Conservation (phyloP, 2,888 invertebrate species). For the Hydroisotoma schaefferi region DNA sequence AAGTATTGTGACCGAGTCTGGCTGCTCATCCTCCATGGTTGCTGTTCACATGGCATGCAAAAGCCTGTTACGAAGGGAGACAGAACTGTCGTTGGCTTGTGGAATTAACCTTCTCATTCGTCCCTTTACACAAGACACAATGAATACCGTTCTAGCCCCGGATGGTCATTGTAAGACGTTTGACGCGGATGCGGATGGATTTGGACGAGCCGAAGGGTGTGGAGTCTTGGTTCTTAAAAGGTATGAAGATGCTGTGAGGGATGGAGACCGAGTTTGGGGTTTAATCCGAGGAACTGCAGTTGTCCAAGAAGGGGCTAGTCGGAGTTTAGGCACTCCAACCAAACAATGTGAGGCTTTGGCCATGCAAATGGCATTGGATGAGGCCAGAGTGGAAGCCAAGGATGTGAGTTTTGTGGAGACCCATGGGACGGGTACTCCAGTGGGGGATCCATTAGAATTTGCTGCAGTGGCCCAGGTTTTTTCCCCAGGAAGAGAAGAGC, state of each 20-base stretch:
- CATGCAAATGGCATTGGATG: constrained; percentile 6
- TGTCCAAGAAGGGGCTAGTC: constrained; percentile 20
- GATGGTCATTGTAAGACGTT: constrained; percentile 19
- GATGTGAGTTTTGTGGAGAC: constrained; percentile 13
- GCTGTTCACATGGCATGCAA: constrained; percentile 8
- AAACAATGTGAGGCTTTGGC: constrained; percentile 5
- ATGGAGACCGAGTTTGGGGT: constrained; percentile 25
- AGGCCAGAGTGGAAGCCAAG: neutral
- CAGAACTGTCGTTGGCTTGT: constrained; percentile 1
- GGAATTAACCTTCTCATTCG: constrained; percentile 13
- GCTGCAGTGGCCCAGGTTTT: constrained; percentile 2
- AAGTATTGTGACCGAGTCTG: constrained; percentile 10
- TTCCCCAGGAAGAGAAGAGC: neutral
- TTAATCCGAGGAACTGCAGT: constrained; percentile 23
- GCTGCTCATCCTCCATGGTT: constrained; percentile 15
- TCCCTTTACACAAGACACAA: neutral
- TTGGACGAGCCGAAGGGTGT: constrained; percentile 23
- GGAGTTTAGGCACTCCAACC: constrained; percentile 19
- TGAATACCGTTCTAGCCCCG: constrained; percentile 8
- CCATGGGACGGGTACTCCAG: constrained; percentile 8
- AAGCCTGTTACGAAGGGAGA: neutral
- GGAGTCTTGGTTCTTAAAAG: constrained; percentile 19
- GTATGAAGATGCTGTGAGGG: constrained; percentile 17
- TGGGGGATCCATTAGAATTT: constrained; percentile 9
- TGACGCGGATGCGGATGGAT: constrained; percentile 27